A percentile compares a stretch with the other conserved stretches of the same genome.
Evolutionary conservation across 2,113 vertebrate genomes (phyloP).

Genomic region (Lucifuga dentata): DNA sequence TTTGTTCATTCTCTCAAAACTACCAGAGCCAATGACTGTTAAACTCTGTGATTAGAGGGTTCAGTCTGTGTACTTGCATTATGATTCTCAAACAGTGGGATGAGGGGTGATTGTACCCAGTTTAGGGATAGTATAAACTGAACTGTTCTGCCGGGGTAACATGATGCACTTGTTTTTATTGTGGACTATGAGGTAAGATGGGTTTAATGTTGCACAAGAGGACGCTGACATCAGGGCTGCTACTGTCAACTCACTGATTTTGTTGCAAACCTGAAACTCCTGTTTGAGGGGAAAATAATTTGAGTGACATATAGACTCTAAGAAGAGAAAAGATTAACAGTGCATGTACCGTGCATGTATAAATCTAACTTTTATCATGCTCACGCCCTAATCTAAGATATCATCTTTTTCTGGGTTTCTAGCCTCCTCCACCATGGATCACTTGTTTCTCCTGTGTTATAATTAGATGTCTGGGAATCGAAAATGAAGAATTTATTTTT

Average conservation of each 20-base stretch:
- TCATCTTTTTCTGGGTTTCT: constrained; percentile 49
- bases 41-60: constrained; percentile 73
- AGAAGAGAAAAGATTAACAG: not conserved
- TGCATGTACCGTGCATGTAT: constrained; percentile 2
- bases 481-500: constrained; percentile 46
- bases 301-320: not conserved
- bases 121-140: constrained; percentile 66
- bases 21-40: constrained; percentile 57
- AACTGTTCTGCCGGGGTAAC: constrained; percentile 60
- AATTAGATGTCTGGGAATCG: constrained; percentile 70
- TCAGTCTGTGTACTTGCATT: constrained; percentile 61
- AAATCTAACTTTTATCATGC: constrained; percentile 36
- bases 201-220: constrained; percentile 58
- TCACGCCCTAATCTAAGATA: constrained; percentile 40
- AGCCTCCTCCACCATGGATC: constrained; percentile 44
- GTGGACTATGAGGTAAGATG: constrained; percentile 54
- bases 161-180: constrained; percentile 54
- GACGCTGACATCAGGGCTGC: constrained; percentile 26
- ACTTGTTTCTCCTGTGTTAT: constrained; percentile 57
- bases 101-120: constrained; percentile 56
- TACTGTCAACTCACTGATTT: constrained; percentile 32
- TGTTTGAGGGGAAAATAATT: constrained; percentile 32
- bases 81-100: constrained; percentile 50
- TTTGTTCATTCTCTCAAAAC: constrained; percentile 62
- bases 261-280: constrained; percentile 56